Evolutionary conservation across 2,888 invertebrate species (phyloP).

Genomic region (Pseudanteris insignis): DNA sequence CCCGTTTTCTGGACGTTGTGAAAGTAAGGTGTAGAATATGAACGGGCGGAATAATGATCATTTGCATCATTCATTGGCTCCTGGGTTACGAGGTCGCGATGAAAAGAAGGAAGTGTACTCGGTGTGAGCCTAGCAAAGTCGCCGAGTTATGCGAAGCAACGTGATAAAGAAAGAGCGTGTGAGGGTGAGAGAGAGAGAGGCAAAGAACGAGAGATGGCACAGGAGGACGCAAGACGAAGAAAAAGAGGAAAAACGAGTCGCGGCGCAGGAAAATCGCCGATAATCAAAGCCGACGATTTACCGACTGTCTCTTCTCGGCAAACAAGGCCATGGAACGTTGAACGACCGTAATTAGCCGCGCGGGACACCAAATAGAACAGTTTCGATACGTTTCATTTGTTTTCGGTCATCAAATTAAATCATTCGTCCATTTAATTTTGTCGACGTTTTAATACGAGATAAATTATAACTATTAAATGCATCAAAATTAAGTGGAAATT

Average conservation of each 20-base stretch:
- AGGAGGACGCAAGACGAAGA: neutral
- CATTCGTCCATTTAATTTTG: conserved; percentile 1
- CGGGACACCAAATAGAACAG: conserved; percentile 6
- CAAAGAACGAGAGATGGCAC: conserved; percentile 23
- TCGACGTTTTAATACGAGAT: too few species aligned
- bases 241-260: conserved; percentile 23
- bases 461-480: too few species aligned
- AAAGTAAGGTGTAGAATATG: conserved; percentile 21
- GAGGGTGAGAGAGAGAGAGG: conserved; percentile 24
- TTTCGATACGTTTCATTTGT: neutral
- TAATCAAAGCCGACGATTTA: conserved; percentile 25
- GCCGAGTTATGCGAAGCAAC: conserved; percentile 28
- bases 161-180: too few species aligned
- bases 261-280: conserved; percentile 30
- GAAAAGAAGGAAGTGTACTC: conserved; percentile 41
- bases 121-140: conserved; percentile 25
- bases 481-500: too few species aligned
- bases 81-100: conserved; percentile 42
- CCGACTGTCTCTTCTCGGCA: conserved; percentile 31
- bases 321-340: conserved; percentile 34
- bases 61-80: conserved; percentile 36
- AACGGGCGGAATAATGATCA: conserved; percentile 30
- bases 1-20: too few species aligned
- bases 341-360: conserved; percentile 29
- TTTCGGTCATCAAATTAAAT: neutral